A percentile compares a stretch with the other conserved stretches of the same genome.
Evolutionary conservation across 2,113 vertebrate genomes (phyloP).

Genomic region (Coturnix japonica): DNA sequence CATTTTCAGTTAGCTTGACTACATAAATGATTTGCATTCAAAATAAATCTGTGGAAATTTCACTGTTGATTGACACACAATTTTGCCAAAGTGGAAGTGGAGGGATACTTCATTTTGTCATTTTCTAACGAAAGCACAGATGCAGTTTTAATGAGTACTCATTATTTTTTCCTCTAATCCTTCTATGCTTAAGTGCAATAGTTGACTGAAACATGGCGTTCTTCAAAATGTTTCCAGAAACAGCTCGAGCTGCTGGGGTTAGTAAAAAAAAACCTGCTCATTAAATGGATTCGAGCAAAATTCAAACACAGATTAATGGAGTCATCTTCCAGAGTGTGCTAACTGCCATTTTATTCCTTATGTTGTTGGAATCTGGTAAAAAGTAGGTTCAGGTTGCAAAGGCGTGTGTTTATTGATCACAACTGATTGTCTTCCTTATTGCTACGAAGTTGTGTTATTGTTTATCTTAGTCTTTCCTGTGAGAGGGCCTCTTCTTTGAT

Average conservation of each 20-base stretch:
- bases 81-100: background rate
- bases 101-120: background rate
- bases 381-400: background rate
- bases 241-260: background rate
- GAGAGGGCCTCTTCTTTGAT: background rate
- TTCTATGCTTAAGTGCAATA: background rate
- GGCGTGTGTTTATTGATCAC: background rate
- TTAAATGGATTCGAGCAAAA: background rate
- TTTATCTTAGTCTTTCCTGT: conserved; percentile 9
- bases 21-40: background rate
- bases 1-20: background rate
- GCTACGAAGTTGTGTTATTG: background rate
- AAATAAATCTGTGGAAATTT: background rate
- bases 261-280: background rate
- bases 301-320: background rate
- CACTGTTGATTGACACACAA: background rate
- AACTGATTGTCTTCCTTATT: background rate
- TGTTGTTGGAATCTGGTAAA: background rate
- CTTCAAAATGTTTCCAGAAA: background rate
- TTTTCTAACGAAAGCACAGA: background rate
- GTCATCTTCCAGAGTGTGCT: background rate
- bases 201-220: background rate
- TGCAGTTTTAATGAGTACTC: background rate
- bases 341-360: background rate
- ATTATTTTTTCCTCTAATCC: background rate